Evolutionary conservation across 2,797 vertebrate genomes (phyloP).

Genomic region (Novumbra hubbsi): DNA sequence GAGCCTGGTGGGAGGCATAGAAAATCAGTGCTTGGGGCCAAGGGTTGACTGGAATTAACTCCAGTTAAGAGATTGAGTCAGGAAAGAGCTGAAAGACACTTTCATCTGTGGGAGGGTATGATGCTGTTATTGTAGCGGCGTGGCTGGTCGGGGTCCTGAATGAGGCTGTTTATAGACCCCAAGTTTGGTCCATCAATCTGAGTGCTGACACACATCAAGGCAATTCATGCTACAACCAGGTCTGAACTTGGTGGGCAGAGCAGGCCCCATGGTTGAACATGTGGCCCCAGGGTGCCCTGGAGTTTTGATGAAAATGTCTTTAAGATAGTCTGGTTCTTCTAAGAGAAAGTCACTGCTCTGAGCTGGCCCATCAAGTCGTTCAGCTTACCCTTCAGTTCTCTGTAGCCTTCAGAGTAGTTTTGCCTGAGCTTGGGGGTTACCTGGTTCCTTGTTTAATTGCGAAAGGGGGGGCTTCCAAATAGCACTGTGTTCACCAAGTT

Average conservation of each 20-base stretch:
- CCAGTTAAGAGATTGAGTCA: conserved; percentile 15
- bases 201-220: conserved; percentile 10
- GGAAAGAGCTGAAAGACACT: neutral
- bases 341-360: conserved; percentile 35
- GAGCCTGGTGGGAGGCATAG: neutral
- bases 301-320: conserved; percentile 41
- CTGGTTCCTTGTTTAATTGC: conserved; percentile 55
- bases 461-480: conserved; percentile 57
- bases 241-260: neutral
- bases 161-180: neutral
- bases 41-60: neutral
- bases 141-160: neutral
- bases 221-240: neutral
- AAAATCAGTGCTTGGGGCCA: neutral
- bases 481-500: conserved; percentile 57
- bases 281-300: conserved; percentile 22
- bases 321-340: conserved; percentile 33
- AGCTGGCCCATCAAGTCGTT: conserved; percentile 41
- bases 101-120: conserved; percentile 2
- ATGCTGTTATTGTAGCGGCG: neutral
- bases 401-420: conserved; percentile 50
- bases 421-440: conserved; percentile 49
- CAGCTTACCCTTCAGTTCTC: conserved; percentile 49
- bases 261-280: conserved; percentile 37
- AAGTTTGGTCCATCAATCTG: neutral